Base-by-base conservation (phyloP, 30 jellyfish, hydroid and myxozoan genomes). In the Clytia hemisphaerica region DNA sequence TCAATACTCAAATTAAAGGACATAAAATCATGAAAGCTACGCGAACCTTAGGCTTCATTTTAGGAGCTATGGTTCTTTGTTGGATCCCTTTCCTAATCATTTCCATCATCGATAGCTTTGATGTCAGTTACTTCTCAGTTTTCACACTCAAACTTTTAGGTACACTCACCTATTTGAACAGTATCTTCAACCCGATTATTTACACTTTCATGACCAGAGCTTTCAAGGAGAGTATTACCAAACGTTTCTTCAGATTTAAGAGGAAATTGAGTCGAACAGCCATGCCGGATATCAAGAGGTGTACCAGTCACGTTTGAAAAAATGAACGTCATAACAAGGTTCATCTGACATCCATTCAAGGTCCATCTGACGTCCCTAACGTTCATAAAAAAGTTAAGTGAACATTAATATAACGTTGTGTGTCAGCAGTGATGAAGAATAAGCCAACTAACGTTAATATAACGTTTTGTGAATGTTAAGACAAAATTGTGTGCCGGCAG, bases 141-240 rank as follows among this genome's bases (percentile, higher is more conserved):
- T 84, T 84, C 59, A 45, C 82, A 12, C 73, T 77, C 42, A 84
- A 84, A 53, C 33, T 77, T 24, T 76, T 84, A 2, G 95, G 95
- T 4, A 76, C 95, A 36, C 6, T 84, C 4, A 84, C 95, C 35
- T 84, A 84, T 40, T 33, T 84, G 33, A 84, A 84, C 79, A 84
- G 95, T 46, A 74, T 84, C 66, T 40, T 84, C 45, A 71, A 84
- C 61, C 95, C 95, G 12, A 36, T 84, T 55, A 78, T 84, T 27
- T 84, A 84, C 77, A 84, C 95, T 30, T 84, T 51, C 47, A 84
- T 84, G 88, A 65, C 95, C 9, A 87, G 93, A 14, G 95, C 77
- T 45, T 84, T 84, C 72, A 51, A 79, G 29, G 77, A 73, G 32
- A 82, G 93, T 32, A 67, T 84, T n/a, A 46, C 19, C 30, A 3